These are phyloP conservation scores for Octonoba sinensis DNA, from an alignment of 2,888 invertebrate species.

Conservation along the genomic window DNA sequence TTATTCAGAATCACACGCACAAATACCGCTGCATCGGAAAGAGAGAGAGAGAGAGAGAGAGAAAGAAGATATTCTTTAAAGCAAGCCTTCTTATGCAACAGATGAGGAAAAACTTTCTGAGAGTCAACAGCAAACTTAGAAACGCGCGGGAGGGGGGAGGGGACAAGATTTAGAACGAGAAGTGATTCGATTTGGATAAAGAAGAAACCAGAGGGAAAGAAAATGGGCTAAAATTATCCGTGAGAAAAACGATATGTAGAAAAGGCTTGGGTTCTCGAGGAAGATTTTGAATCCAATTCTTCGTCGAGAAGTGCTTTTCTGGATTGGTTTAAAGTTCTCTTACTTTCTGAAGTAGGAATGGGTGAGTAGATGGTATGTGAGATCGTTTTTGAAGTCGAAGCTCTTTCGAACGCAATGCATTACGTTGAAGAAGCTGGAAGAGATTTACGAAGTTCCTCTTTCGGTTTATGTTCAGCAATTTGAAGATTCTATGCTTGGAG, in stretches of 20 bases:
- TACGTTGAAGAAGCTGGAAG: too few species aligned
- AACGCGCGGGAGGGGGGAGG: too few species aligned
- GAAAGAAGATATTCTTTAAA: too few species aligned
- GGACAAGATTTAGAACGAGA: too few species aligned
- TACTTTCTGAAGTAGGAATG: background rate
- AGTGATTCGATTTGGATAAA: conserved; percentile 51
- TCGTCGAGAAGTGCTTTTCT: conserved; percentile 19
- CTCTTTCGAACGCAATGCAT: background rate
- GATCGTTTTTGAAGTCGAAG: background rate
- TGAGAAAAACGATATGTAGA: conserved; percentile 30
- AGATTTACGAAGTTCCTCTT: too few species aligned
- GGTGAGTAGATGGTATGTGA: conserved; percentile 7
- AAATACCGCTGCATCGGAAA: too few species aligned
- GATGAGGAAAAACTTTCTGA: conserved; percentile 35
- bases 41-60: too few species aligned
- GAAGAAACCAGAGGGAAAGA: conserved; percentile 19
- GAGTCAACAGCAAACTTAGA: conserved; percentile 33
- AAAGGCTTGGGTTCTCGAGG: background rate
- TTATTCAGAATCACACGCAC: too few species aligned
- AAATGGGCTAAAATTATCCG: conserved; percentile 45
- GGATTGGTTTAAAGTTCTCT: conserved; percentile 25
- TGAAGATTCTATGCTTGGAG: too few species aligned
- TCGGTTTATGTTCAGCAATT: too few species aligned
- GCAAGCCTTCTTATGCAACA: conserved; percentile 43
- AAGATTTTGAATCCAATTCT: conserved; percentile 43